Evolutionary conservation across 2,888 invertebrate genomes (phyloP).

Genomic region (Mimas tiliae): DNA sequence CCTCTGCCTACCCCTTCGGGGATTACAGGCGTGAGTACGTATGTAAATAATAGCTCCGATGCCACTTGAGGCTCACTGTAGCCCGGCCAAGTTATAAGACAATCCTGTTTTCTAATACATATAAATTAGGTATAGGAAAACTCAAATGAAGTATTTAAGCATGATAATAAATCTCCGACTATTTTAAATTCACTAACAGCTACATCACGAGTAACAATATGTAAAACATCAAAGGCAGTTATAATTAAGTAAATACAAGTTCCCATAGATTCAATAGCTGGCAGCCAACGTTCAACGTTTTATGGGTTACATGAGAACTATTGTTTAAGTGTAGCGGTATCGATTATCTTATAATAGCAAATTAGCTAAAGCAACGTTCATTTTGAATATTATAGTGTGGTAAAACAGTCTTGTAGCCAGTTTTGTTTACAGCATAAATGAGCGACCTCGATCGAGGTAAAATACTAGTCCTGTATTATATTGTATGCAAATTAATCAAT

Average conservation of each 20-base stretch:
- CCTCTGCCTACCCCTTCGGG: too few relatives aligned
- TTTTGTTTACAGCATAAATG: too few relatives aligned
- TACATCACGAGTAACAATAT: neutral
- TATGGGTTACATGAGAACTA: conserved; percentile 17
- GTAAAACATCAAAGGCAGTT: neutral
- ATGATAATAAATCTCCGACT: neutral
- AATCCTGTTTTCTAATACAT: too few relatives aligned
- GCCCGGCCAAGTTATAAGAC: too few relatives aligned
- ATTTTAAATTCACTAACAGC: neutral
- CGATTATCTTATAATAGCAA: neutral
- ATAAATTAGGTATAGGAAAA: too few relatives aligned
- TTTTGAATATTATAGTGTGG: neutral
- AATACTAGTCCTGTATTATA: too few relatives aligned
- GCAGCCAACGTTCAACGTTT: neutral
- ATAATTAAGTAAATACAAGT: neutral
- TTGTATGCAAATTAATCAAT: too few relatives aligned
- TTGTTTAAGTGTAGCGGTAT: conserved; percentile 13
- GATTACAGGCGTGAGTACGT: too few relatives aligned
- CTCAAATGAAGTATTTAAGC: too few relatives aligned
- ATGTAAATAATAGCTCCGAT: too few relatives aligned
- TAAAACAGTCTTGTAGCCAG: neutral
- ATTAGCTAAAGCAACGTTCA: neutral
- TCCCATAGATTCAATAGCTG: conserved; percentile 18
- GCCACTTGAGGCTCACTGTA: too few relatives aligned
- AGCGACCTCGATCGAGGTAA: too few relatives aligned